Evolutionary conservation across 2,113 vertebrate species (phyloP).

Genomic region (Leptosomus discolor): DNA sequence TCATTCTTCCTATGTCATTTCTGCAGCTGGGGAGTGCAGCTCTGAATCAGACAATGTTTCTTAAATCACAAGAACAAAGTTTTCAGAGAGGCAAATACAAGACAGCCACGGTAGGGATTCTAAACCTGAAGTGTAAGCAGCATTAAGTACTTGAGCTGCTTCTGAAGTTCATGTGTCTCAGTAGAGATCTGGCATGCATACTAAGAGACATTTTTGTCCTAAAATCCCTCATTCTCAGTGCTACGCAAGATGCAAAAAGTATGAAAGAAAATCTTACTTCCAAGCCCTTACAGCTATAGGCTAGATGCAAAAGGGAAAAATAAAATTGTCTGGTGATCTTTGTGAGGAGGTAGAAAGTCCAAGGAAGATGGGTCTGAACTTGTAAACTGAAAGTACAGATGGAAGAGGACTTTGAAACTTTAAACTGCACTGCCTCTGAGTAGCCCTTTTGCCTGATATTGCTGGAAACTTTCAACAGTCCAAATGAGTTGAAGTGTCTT

Average conservation of each 20-base stretch:
- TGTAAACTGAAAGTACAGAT: neutral
- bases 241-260: neutral
- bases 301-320: neutral
- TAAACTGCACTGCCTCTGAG: neutral
- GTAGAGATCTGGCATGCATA: neutral
- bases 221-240: neutral
- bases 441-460: neutral
- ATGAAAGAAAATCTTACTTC: neutral
- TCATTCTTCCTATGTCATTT: neutral
- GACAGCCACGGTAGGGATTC: neutral
- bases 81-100: neutral
- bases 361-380: neutral
- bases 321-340: neutral
- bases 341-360: neutral
- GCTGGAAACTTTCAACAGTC: neutral
- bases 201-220: neutral
- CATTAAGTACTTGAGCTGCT: neutral
- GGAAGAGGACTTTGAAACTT: neutral
- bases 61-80: neutral
- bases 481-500: neutral
- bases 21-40: neutral
- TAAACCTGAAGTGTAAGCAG: neutral
- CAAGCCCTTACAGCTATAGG: neutral
- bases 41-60: neutral
- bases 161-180: neutral